phyloP scores from a whole-genome alignment of 2,797 vertebrate genomes.

The Bucorvus abyssinicus region DNA sequence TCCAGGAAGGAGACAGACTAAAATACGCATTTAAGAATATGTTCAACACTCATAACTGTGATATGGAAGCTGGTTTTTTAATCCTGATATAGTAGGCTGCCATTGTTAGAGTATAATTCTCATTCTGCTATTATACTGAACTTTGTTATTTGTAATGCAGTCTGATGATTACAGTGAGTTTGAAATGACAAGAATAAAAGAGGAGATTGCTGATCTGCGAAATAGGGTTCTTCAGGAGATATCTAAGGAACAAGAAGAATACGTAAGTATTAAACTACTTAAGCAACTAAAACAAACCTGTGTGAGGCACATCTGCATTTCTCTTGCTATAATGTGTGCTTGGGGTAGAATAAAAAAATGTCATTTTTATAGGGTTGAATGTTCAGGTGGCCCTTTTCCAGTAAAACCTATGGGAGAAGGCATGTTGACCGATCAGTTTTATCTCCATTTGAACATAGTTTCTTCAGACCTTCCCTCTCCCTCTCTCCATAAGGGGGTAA shows the following conservation, averaged over 20 bases:
- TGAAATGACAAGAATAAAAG: slow-evolving; percentile 76
- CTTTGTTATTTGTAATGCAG: slow-evolving; percentile 52
- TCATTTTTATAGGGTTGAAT: background rate
- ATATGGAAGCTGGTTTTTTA: background rate
- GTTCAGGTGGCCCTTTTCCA: background rate
- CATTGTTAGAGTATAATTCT: background rate
- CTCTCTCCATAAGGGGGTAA: rapidly evolving
- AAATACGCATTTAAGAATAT: background rate
- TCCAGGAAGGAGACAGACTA: background rate
- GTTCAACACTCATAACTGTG: background rate
- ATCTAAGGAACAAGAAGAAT: slow-evolving; percentile 77
- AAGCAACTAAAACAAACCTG: background rate
- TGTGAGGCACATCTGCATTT: background rate
- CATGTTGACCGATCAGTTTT: background rate
- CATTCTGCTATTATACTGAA: no score
- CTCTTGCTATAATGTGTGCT: background rate
- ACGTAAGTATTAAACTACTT: slow-evolving; percentile 73
- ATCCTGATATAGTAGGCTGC: background rate
- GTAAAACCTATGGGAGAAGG: background rate
- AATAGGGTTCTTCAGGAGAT: slow-evolving; percentile 77
- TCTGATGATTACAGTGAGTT: slow-evolving; percentile 71
- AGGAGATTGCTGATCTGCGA: slow-evolving; percentile 74
- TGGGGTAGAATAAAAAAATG: background rate
- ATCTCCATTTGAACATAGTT: background rate
- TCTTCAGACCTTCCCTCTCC: background rate